Conservation (phyloP, 2,797 vertebrate species). For the Menidia menidia region DNA sequence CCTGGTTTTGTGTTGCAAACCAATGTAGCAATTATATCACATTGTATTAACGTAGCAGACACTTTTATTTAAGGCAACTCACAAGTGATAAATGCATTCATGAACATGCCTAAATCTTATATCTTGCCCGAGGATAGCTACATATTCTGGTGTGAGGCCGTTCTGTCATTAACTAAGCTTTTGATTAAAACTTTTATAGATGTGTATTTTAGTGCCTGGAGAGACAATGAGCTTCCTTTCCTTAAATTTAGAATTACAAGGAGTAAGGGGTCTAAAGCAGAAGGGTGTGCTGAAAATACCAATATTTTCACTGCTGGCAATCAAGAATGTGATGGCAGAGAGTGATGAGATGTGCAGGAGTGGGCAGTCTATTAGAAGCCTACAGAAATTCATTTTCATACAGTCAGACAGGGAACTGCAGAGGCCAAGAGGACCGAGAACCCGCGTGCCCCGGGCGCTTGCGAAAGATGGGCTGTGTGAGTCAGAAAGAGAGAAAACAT, state of each 20-base stretch:
- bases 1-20: too few species aligned
- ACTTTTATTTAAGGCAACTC: too few species aligned
- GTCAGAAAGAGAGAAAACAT: constrained; percentile 56
- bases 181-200: constrained; percentile 15
- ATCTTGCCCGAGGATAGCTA: too few species aligned
- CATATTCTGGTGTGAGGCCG: too few species aligned
- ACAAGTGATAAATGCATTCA: too few species aligned
- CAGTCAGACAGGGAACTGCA: constrained; percentile 46
- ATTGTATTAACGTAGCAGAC: too few species aligned
- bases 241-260: constrained; percentile 23
- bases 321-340: constrained; percentile 36
- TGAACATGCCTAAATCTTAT: too few species aligned
- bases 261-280: constrained; percentile 8
- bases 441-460: constrained; percentile 51
- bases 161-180: too few species aligned
- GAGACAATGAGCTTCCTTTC: constrained; percentile 36
- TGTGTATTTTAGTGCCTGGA: constrained; percentile 3
- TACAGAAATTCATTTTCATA: constrained; percentile 57
- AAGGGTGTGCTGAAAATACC: constrained; percentile 27
- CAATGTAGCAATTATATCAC: too few species aligned
- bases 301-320: constrained; percentile 28
- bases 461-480: constrained; percentile 48
- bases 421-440: constrained; percentile 54
- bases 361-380: constrained; percentile 60
- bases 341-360: constrained; percentile 49